Conservation (phyloP, 2,888 invertebrate species). For the Julus scandinavius region DNA sequence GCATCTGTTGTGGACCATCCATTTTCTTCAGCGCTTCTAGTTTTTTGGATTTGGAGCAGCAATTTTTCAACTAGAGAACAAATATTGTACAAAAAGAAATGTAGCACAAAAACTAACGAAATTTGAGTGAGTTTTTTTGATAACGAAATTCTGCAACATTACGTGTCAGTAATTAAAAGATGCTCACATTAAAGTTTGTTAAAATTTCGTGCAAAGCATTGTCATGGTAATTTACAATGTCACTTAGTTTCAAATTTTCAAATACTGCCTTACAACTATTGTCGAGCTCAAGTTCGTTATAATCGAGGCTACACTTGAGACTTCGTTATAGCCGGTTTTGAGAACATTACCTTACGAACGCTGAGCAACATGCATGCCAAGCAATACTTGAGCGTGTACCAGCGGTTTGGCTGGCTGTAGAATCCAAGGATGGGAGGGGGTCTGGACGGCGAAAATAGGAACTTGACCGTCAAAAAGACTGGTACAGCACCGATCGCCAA, state of each 20-base stretch:
- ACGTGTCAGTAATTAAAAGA: no score
- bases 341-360: not conserved
- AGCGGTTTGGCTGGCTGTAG: constrained; percentile 22
- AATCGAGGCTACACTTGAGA: no score
- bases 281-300: no score
- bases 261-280: no score
- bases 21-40: constrained; percentile 66
- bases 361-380: not conserved
- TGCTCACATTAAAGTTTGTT: no score
- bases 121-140: not conserved
- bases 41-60: not conserved
- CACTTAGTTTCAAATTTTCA: not conserved
- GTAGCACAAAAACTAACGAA: no score
- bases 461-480: not conserved
- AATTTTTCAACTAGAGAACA: not conserved
- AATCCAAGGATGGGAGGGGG: constrained; percentile 14
- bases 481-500: not conserved
- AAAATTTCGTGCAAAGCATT: not conserved
- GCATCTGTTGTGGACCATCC: constrained; percentile 73
- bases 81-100: not conserved
- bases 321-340: no score
- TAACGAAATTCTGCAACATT: not conserved
- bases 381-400: not conserved
- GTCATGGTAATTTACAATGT: not conserved
- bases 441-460: not conserved